Evolutionary conservation across 2,797 vertebrate genomes (phyloP), one percentile per base, ranked within the genome.

Genomic region (Holocentrus rufus): DNA sequence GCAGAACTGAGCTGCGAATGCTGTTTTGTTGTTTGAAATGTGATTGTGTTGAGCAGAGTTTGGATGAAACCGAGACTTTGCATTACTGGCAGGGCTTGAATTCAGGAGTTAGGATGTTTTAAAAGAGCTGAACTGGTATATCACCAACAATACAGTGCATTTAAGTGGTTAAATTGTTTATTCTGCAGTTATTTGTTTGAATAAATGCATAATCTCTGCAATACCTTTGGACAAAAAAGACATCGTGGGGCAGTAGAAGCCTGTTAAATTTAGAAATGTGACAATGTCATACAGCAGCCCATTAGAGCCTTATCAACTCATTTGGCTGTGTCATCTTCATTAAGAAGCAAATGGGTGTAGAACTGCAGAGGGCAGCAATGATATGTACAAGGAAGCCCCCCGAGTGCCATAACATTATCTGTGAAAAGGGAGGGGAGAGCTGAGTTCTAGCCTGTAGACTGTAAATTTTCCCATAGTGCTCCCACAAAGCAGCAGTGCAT

Each of bases 351-450:
- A 86, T 79, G 77, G 76, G 78, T 81, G 85, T n/a, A 73, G 81
- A 90, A 90, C 91, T 91, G 90, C 91, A 92, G 91, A 92, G 90
- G 90, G 92, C 90, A 91, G 90, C 91, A 91, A 83, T 90, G 89
- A 89, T 83, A 83, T 89, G 80, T 77, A 68, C 77, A 90, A 88
- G 74, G 75, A 84, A 82, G 82, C 50, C 70, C 84, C 85, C 56
- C 17, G 62, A 77, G 77, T 76, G 60, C 77, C 61, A 52, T 62
- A 36, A 10, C 13, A 71, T 78, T 79, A 78, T 82, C 81, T 72
- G 46, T 65, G 64, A 60, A 77, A 57, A 66, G 74, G 74, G 76
- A 68, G 70, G 56, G 72, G 65, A 73, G 52, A 64, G 54, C 67
- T 62, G 72, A 55, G 18, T 2, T 9, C 61, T 36, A 25, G 53